phyloP scores from a whole-genome alignment of 53 echinoderm and acorn worm genomes.

The Astropecten irregularis region DNA sequence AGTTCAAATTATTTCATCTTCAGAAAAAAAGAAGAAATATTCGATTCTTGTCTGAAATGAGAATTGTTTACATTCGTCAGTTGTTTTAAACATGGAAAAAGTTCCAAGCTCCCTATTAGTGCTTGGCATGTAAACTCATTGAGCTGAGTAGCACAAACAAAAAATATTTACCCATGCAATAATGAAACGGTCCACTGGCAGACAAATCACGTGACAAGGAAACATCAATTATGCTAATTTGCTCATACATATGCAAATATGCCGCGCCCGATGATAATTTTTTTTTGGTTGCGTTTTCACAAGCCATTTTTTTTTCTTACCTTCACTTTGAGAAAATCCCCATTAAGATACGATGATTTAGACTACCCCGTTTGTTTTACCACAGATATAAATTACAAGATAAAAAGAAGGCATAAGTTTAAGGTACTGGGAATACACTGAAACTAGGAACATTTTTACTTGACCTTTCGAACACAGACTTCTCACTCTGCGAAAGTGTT shows the following conservation, averaged over 20 bases:
- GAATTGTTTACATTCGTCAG: no score
- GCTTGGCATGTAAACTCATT: no score
- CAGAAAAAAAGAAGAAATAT: no score
- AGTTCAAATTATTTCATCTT: no score
- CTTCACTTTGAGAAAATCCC: conserved; percentile 32
- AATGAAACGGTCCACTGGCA: conserved; percentile 57
- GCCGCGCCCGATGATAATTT: conserved; percentile 53
- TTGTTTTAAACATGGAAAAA: no score
- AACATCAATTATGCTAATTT: conserved; percentile 29
- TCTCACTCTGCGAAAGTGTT: conserved; percentile 50
- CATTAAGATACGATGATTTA: conserved; percentile 48
- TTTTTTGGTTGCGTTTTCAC: not conserved
- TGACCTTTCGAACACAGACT: conserved; percentile 78
- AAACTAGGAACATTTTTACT: conserved; percentile 74
- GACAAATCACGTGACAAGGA: conserved; percentile 12
- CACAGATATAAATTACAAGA: conserved; percentile 17
- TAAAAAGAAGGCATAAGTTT: conserved; percentile 31
- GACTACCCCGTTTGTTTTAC: conserved; percentile 40
- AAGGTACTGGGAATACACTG: conserved; percentile 57
- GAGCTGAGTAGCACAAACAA: not conserved
- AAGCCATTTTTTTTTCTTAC: conserved; percentile 49
- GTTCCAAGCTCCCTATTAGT: no score
- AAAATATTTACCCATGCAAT: conserved; percentile 62
- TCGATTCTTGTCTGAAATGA: no score
- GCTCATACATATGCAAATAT: conserved; percentile 56